phyloP scores from a whole-genome alignment of 1,140 invertebrate species.

The Harlomillsia oculata region DNA sequence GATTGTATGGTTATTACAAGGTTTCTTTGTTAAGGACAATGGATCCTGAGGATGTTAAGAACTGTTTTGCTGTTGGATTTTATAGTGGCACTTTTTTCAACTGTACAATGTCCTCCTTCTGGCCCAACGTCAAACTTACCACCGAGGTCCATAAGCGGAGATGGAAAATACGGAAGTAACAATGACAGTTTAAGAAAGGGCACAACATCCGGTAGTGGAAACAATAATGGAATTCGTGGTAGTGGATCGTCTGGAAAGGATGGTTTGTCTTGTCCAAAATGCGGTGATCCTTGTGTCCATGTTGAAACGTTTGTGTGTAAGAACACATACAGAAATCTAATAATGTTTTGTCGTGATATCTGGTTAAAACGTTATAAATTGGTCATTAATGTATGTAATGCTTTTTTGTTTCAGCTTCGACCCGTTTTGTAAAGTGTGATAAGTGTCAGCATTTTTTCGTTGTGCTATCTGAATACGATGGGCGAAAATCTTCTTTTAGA shows the following conservation, averaged over 20 bases:
- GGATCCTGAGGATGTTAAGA: too few species aligned
- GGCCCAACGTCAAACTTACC: too few species aligned
- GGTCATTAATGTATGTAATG: neutral
- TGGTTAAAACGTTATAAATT: neutral
- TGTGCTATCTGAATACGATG: constrained; percentile 83
- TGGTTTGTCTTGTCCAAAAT: constrained; percentile 79
- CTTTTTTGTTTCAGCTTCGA: constrained; percentile 53
- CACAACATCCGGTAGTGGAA: constrained; percentile 11
- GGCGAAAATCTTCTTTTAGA: too few species aligned
- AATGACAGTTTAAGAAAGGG: too few species aligned
- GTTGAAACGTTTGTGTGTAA: constrained; percentile 92
- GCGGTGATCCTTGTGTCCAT: constrained; percentile 89
- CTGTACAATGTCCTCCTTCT: too few species aligned
- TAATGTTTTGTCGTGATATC: neutral
- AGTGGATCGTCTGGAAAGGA: too few species aligned
- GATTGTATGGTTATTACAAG: too few species aligned
- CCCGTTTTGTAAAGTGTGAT: constrained; percentile 93
- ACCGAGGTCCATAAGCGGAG: too few species aligned
- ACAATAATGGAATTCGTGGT: constrained; percentile 1
- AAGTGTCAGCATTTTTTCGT: constrained; percentile 97
- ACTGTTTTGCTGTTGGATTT: too few species aligned
- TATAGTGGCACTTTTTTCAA: too few species aligned
- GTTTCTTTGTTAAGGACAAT: too few species aligned
- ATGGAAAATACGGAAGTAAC: too few species aligned
- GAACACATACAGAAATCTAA: constrained; percentile 37